These are phyloP conservation scores for Hypanus sabinus DNA, from an alignment of 2,113 vertebrate genomes.

Conservation along the genomic window DNA sequence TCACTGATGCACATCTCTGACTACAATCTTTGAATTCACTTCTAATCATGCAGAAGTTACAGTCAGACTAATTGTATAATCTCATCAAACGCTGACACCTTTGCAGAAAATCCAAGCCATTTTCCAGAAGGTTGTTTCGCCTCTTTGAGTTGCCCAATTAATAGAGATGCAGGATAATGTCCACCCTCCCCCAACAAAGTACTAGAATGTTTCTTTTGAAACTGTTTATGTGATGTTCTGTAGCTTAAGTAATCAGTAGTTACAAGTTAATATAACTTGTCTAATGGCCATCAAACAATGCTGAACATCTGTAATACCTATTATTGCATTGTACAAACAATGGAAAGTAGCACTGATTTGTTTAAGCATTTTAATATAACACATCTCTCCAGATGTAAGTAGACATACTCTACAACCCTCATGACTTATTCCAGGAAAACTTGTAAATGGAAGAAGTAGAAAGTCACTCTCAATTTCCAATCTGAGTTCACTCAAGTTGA, in stretches of 20 bases:
- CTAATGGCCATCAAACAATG: neutral
- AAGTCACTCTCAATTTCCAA: neutral
- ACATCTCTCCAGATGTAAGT: neutral
- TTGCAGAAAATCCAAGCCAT: neutral
- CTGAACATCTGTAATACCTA: neutral
- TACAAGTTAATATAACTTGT: neutral
- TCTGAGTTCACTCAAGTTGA: neutral
- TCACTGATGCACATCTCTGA: too few species aligned
- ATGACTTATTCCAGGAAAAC: neutral
- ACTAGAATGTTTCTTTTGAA: neutral
- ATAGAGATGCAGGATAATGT: neutral
- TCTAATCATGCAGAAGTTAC: too few species aligned
- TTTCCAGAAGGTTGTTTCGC: neutral
- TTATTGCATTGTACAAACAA: neutral
- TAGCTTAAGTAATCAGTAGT: neutral
- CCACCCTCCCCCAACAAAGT: too few species aligned
- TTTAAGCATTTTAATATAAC: neutral
- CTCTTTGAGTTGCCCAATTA: neutral
- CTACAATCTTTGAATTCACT: too few species aligned
- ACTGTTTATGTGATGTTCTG: neutral
- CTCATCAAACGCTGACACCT: too few species aligned
- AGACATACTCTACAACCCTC: neutral
- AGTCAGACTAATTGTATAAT: too few species aligned
- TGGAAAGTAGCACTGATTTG: neutral
- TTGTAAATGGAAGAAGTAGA: neutral